These are phyloP conservation scores for Cosmopolites sordidus DNA, from an alignment of 2,888 invertebrate genomes.

Conservation along the genomic window DNA sequence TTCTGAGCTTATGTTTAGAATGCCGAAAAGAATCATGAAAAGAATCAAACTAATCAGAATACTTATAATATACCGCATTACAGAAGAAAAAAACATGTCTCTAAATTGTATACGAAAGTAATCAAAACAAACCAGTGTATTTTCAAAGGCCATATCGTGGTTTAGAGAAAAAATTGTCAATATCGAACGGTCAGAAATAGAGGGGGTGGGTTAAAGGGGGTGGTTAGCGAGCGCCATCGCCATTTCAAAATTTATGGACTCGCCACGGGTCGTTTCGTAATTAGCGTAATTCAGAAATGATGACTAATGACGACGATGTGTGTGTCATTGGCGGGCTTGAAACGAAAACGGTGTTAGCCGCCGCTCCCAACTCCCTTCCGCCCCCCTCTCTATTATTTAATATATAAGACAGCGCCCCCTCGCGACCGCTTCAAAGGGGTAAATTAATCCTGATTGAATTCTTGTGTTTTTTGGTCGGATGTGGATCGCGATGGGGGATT, in stretches of 20 bases:
- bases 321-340: constrained; percentile 43
- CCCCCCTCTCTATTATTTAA: constrained; percentile 24
- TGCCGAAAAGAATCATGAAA: no score
- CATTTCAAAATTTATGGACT: constrained; percentile 18
- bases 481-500: no score
- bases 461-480: constrained; percentile 41
- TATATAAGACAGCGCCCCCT: constrained; percentile 27
- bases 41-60: no score
- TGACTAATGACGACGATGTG: constrained; percentile 47
- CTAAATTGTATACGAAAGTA: no score
- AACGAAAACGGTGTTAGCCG: constrained; percentile 44
- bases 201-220: no score
- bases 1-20: no score
- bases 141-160: no score
- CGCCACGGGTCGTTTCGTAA: constrained; percentile 38
- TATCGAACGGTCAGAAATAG: no score
- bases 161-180: no score
- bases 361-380: constrained; percentile 4
- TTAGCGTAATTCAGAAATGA: constrained; percentile 50
- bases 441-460: constrained; percentile 39
- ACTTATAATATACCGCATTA: no score
- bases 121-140: no score
- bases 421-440: constrained; percentile 28
- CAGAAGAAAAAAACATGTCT: no score
- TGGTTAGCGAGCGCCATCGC: neutral